Conservation (phyloP, 2,113 vertebrate species). For the Hylia prasina region DNA sequence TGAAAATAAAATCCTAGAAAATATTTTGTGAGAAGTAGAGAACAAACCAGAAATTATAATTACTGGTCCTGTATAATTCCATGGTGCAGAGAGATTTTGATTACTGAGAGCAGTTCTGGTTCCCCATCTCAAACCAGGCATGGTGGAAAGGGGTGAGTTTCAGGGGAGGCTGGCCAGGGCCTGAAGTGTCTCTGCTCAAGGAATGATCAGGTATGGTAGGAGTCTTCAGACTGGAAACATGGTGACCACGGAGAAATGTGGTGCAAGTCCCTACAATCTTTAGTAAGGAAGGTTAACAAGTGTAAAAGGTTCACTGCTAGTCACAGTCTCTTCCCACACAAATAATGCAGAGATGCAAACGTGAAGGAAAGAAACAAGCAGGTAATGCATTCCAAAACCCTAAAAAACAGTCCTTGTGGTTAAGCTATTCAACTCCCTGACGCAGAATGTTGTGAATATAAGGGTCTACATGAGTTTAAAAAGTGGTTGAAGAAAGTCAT, state of each 20-base stretch:
- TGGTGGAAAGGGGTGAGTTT: not conserved
- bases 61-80: not conserved
- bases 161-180: not conserved
- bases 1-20: not conserved
- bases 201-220: not conserved
- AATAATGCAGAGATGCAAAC: not conserved
- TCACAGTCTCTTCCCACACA: not conserved
- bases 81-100: not conserved
- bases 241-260: not conserved
- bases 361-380: not conserved
- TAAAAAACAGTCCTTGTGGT: not conserved
- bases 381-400: not conserved
- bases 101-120: not conserved
- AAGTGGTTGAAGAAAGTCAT: not conserved
- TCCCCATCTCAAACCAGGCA: not conserved
- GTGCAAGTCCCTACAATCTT: not conserved
- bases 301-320: not conserved
- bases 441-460: not conserved
- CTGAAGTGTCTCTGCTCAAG: not conserved
- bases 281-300: not conserved
- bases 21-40: not conserved
- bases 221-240: not conserved
- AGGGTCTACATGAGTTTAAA: not conserved
- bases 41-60: not conserved
- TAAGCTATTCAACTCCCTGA: not conserved